Evolutionary conservation across 2,797 vertebrate genomes (phyloP).

Genomic region (Eutrigla gurnardus): DNA sequence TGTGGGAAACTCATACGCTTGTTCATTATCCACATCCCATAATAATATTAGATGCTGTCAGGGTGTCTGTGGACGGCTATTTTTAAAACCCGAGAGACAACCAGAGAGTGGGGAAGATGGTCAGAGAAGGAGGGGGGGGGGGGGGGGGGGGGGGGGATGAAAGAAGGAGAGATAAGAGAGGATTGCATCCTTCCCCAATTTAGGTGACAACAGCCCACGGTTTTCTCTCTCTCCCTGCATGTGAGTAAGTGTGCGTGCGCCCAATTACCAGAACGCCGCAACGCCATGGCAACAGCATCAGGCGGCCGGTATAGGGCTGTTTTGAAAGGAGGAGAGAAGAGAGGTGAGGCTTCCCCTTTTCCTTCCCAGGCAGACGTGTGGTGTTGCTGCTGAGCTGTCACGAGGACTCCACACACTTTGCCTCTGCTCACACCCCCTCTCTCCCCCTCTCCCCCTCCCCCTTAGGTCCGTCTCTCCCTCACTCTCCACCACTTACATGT

Average conservation of each 20-base stretch:
- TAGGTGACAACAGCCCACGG: conserved; percentile 58
- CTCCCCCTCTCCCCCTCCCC: background rate
- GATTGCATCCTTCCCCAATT: conserved; percentile 70
- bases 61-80: conserved; percentile 65
- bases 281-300: conserved; percentile 87
- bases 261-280: conserved; percentile 78
- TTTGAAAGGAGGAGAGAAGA: conserved; percentile 23
- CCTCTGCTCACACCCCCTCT: conserved; percentile 51
- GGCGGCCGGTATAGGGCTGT: conserved; percentile 46
- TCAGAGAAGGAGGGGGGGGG: conserved; percentile 6
- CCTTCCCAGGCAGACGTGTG: conserved; percentile 70
- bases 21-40: conserved; percentile 69
- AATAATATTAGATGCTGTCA: conserved; percentile 71
- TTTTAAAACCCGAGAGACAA: conserved; percentile 61
- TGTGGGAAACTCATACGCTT: conserved; percentile 60
- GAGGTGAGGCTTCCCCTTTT: conserved; percentile 75
- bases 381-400: conserved; percentile 78
- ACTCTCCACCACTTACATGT: conserved; percentile 72
- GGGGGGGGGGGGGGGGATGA: background rate
- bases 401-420: conserved; percentile 75
- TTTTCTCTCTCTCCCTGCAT: conserved; percentile 46
- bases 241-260: conserved; percentile 58
- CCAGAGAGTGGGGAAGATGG: conserved; percentile 37
- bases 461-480: conserved; percentile 40
- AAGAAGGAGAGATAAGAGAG: conserved; percentile 48